These are phyloP conservation scores for Darevskia mixta DNA, from an alignment of 2,797 vertebrate species.

Conservation along the genomic window DNA sequence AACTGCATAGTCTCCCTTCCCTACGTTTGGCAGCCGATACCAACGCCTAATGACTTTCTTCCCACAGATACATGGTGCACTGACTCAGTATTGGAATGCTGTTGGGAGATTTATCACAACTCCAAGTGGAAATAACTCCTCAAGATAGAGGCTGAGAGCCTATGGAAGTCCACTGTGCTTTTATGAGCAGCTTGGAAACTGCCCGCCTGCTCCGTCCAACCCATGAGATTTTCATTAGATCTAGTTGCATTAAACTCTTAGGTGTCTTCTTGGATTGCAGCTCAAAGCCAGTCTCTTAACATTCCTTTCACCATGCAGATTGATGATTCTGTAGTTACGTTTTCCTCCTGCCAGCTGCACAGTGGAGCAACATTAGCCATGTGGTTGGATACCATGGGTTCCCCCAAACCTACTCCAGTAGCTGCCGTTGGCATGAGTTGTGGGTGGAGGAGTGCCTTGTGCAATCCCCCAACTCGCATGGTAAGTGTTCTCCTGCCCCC, in stretches of 20 bases:
- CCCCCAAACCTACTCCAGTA: background rate
- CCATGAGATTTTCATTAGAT: background rate
- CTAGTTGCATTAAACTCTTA: background rate
- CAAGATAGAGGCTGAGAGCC: background rate
- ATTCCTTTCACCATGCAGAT: background rate
- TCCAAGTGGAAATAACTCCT: background rate
- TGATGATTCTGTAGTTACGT: background rate
- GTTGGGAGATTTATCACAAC: background rate
- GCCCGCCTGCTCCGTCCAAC: background rate
- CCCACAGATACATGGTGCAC: background rate
- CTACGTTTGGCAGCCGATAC: background rate
- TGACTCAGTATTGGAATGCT: background rate
- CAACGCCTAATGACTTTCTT: background rate
- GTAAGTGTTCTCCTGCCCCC: background rate
- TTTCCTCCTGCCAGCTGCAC: background rate
- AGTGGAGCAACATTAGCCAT: background rate
- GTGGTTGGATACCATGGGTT: background rate
- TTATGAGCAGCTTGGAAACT: background rate
- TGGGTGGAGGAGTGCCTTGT: background rate
- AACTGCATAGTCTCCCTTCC: fast-evolving
- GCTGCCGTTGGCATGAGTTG: background rate
- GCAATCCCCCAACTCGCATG: background rate
- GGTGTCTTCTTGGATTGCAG: background rate
- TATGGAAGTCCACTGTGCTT: background rate
- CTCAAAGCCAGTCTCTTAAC: background rate